Base-by-base conservation (phyloP, 2,797 vertebrate genomes). In the Sebastes umbrosus region DNA sequence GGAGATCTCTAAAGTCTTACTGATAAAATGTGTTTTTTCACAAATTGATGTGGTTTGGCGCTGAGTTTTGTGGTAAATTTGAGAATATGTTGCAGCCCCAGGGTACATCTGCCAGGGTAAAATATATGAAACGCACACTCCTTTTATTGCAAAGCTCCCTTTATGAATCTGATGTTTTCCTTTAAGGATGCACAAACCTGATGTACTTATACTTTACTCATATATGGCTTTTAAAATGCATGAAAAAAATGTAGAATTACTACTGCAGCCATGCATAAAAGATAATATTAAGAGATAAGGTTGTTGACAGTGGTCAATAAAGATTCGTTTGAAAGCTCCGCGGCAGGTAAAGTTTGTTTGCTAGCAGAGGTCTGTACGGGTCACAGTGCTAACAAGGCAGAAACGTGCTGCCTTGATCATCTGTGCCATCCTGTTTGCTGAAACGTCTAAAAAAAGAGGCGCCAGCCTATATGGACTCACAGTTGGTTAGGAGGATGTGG, bases 21-120 rank as follows among this genome's bases (percentile, higher is more conserved):
- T 66, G 46, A 73, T 73, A 77, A 86, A 86, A 77, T 50, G 69
- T 36, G 27, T 39, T 39, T 85, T 85, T 80, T 89, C 29, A 83
- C 83, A 85, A 85, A 90, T 93, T 79, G 75, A 86, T 79, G 57
- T 24, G 71, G 73, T 75, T 71, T 46, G 50, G 55, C 1, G 27
- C 50, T 73, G 0, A 3, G 34, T 62, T 84, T 72, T 57, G 29
- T 73, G 70, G 57, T 79, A 60, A n/a, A 84, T 81, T 50, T 84
- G 85, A 77, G 69, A 76, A 77, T 69, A 59, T 80, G 77, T 64
- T 52, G 64, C 74, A 69, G 80, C 79, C 54, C 20, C 73, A 14
- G 69, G 77, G 50, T 70, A 22, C 13, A 70, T 75, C 73, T 83
- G 84, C 25, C 72, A 65, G 5, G n/a, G 31, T 80, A 69, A 82